These are phyloP conservation scores for Caenorhabditis elegans DNA, from an alignment of 1,140 invertebrate genomes.

Conservation along the genomic window WBcel235 BX284606.5:9091501-9092000, in stretches of 20 bases:
- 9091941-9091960: neutral
- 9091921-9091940: neutral
- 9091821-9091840: too few relatives aligned
- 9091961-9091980: slow-evolving; percentile 23
- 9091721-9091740: too few relatives aligned
- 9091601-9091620: slow-evolving; percentile 66
- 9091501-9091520: too few relatives aligned
- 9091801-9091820: too few relatives aligned
- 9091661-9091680: neutral
- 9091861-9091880: neutral
- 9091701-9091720: too few relatives aligned
- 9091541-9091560: slow-evolving; percentile 40
- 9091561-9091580: slow-evolving; percentile 63
- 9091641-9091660: neutral
- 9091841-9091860: neutral
- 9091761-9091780: too few relatives aligned
- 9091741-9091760: too few relatives aligned
- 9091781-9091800: too few relatives aligned
- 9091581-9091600: slow-evolving; percentile 65
- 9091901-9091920: neutral
- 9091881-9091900: neutral
- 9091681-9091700: neutral
- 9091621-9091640: slow-evolving; percentile 44
- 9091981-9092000: neutral
- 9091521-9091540: too few relatives aligned